Conservation (phyloP, 2,888 invertebrate species). For the Lithophane socia region DNA sequence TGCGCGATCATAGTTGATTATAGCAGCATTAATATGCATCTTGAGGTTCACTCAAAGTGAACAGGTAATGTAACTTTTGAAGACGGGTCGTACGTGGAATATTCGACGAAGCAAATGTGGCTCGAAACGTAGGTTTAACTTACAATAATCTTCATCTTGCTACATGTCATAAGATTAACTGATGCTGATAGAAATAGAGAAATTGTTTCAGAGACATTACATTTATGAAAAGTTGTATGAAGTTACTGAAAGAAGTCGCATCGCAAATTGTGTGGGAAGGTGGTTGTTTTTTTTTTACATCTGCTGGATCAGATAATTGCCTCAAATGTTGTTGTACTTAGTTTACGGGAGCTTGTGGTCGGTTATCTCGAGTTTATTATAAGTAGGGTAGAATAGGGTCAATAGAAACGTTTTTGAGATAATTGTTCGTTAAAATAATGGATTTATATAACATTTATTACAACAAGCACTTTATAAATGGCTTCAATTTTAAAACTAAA, state of each 20-base stretch:
- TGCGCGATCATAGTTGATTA: constrained; percentile 27
- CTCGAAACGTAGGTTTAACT: constrained; percentile 6
- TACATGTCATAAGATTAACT: neutral
- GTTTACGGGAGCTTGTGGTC: too few relatives aligned
- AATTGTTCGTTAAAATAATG: too few relatives aligned
- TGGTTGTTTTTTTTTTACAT: neutral
- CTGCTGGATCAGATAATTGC: too few relatives aligned
- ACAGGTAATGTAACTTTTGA: constrained; percentile 35
- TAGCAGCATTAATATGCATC: constrained; percentile 29
- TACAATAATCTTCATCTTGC: constrained; percentile 1
- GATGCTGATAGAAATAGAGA: too few relatives aligned
- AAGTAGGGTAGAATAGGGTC: neutral
- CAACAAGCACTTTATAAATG: neutral
- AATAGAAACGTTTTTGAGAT: too few relatives aligned
- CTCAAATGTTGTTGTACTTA: too few relatives aligned
- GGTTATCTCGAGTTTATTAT: neutral
- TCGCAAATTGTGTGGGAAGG: neutral
- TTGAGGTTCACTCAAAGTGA: constrained; percentile 19
- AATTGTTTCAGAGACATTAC: neutral
- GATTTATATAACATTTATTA: neutral
- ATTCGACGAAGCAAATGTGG: constrained; percentile 12
- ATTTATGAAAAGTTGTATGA: neutral
- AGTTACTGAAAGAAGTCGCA: neutral
- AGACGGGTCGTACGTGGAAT: constrained; percentile 46
- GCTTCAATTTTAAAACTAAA: neutral